Evolutionary conservation across 2,797 vertebrate genomes (phyloP).

Genomic region (Loriculus beryllinus): DNA sequence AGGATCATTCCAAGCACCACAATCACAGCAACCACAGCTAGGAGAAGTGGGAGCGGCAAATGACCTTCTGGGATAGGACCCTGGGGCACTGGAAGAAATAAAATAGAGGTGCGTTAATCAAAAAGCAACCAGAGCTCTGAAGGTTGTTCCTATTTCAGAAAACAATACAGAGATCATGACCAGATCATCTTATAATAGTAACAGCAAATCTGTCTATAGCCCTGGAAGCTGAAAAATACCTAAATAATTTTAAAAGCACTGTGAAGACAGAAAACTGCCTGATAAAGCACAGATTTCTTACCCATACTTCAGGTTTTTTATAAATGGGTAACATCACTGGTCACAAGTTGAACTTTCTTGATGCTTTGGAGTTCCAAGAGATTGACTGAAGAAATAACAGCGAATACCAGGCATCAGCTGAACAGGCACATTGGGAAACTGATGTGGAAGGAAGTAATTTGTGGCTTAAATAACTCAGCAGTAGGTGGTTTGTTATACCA

Average conservation of each 20-base stretch:
- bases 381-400: background rate
- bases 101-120: background rate
- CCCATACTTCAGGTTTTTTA: background rate
- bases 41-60: constrained; percentile 81
- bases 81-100: constrained; percentile 61
- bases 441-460: constrained; percentile 11
- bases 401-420: background rate
- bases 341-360: background rate
- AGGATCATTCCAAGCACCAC: constrained; percentile 81
- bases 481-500: background rate
- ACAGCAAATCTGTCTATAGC: background rate
- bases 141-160: background rate
- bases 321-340: background rate
- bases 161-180: background rate
- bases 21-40: constrained; percentile 83
- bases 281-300: background rate
- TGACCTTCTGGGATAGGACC: constrained; percentile 68
- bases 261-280: background rate
- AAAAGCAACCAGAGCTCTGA: background rate
- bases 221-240: background rate
- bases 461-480: constrained; percentile 3
- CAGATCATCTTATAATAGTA: background rate
- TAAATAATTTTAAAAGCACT: background rate
- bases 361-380: background rate
- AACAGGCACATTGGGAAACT: constrained; percentile 3